Base-by-base conservation (phyloP, 2,888 invertebrate species). In the Tachystola acroxantha region DNA sequence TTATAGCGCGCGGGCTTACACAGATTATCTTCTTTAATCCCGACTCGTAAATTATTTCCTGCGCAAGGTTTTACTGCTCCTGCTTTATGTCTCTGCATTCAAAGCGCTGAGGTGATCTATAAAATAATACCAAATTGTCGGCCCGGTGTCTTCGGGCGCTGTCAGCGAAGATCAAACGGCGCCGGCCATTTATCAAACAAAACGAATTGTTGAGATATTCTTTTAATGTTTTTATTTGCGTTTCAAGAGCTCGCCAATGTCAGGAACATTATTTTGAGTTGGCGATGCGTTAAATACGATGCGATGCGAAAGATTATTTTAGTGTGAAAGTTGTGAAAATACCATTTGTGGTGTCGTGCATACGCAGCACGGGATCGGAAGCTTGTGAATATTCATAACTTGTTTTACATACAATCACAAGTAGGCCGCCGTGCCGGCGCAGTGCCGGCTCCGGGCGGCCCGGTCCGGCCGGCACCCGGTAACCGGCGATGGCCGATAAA, bases 341-440 rank as follows among this genome's bases (percentile, higher is more conserved):
- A 31, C 26, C 36, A 29, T 30, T 35, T 10, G n/a, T n/a, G 27
- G 20, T 27, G 31, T 26, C 36, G 16, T 37, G 14, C 24, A 26
- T 14, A 6, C n/a, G 19, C 10, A 10, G 28, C 22, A 12, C 10
- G 29, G 33, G 25, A 19, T 34, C 16, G 24, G 24, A 24, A 16
- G 34, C 25, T 19, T 24, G 34, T 39, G 34, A 39, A 34, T 39
- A 39, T 39, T 39, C 24, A 39, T n/a, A 13, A 9, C 25, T 31
- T 39, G 26, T 26, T 39, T 39, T 39, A 31, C 38, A 37, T 37
- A 37, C 29, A 33, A 37, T 37, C 28, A 34, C 33, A 29, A 29
- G 37, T 29, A 30, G 37, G 37, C 37, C 33, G 33, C n/a, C n/a
- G n/a, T n/a, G n/a, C n/a, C n/a, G n/a, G n/a, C n/a, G n/a, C n/a